phyloP scores from a whole-genome alignment of 2,797 vertebrate genomes.

The Enteromius treurensis region DNA sequence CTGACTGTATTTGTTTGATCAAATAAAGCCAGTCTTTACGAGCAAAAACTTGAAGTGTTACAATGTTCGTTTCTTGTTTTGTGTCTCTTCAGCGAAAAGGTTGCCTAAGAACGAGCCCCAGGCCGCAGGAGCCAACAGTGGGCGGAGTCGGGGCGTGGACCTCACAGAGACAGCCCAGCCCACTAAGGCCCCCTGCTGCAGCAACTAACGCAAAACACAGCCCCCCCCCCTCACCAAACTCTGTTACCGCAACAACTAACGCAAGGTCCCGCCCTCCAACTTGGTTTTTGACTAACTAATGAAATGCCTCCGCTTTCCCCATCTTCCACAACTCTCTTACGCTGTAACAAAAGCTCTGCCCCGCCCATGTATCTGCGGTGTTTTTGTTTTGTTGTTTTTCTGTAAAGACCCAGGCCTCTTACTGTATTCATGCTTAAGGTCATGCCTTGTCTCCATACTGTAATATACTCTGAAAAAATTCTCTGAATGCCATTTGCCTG shows the following conservation, averaged over 20 bases:
- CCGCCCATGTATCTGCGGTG: slow-evolving; percentile 57
- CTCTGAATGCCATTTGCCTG: slow-evolving; percentile 13
- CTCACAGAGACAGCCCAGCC: slow-evolving; percentile 92
- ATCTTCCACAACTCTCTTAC: slow-evolving; percentile 65
- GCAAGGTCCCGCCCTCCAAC: slow-evolving; percentile 62
- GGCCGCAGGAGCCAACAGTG: slow-evolving; percentile 82
- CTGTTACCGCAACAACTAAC: slow-evolving; percentile 88
- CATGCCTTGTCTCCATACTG: slow-evolving; percentile 77
- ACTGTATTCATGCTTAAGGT: slow-evolving; percentile 61
- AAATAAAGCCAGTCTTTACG: not conserved
- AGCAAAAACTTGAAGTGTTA: not conserved
- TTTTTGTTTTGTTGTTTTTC: slow-evolving; percentile 64
- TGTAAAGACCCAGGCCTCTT: slow-evolving; percentile 73
- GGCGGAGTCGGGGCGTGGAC: slow-evolving; percentile 91
- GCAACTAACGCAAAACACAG: slow-evolving; percentile 82
- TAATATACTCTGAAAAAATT: slow-evolving; percentile 60
- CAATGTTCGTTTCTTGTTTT: slow-evolving; percentile 19
- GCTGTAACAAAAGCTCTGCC: slow-evolving; percentile 62
- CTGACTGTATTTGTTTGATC: not conserved
- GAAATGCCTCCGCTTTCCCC: slow-evolving; percentile 65
- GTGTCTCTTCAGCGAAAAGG: slow-evolving; percentile 85
- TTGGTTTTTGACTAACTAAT: slow-evolving; percentile 72
- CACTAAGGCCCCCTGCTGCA: slow-evolving; percentile 93
- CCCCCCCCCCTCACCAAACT: slow-evolving; percentile 40
- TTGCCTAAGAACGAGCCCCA: slow-evolving; percentile 96